Base-by-base conservation (phyloP, 1,140 invertebrate species). In the Meteorus sp. region DNA sequence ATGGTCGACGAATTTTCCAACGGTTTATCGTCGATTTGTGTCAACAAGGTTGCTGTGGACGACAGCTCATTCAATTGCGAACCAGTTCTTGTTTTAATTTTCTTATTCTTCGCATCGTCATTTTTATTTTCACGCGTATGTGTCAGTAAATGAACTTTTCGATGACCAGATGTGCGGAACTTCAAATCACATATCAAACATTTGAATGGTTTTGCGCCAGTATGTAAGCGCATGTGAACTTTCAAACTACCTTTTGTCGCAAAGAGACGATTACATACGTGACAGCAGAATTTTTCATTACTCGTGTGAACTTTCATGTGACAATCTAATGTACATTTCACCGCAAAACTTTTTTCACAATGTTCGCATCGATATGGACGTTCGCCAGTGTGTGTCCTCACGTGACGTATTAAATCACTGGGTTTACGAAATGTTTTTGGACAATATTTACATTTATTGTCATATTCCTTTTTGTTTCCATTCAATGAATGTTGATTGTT, bases 171-270 rank as follows among this genome's bases (percentile, higher is more conserved):
- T 1, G 88, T 91, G 69, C 88, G 73, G 67, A 90, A 91, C 51
- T 78, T 75, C 19, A 82, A 74, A 23, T 84, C 79, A 71, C 89
- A 91, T 44, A 86, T 73, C 1, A 75, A 69, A 70, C 89, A 91
- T 31, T 82, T 81, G 67, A 88, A 89, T 1, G 88, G 88, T 67
- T 86, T 88, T 1, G 81, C 81, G 39, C 88, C 83, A 47, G 86
- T 87, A 65, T 89, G 86, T 0, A 88, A 70, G 53, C 86, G 67
- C 86, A 90, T 89, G 67, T 91, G 89, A 9, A 90, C 85, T 69
- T 88, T 89, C 0, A 90, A 72, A 56, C 82, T 85, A 3, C 85
- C 84, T 61, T 85, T 86, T 0, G 84, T 85, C 6, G 85, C 78
- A 66, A 87, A 88, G 19, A 79, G 63, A 54, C 78, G 81, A 51